Evolutionary conservation across 2,888 invertebrate species (phyloP), one percentile per base, ranked within the genome.

Genomic region (Abrostola tripartita): DNA sequence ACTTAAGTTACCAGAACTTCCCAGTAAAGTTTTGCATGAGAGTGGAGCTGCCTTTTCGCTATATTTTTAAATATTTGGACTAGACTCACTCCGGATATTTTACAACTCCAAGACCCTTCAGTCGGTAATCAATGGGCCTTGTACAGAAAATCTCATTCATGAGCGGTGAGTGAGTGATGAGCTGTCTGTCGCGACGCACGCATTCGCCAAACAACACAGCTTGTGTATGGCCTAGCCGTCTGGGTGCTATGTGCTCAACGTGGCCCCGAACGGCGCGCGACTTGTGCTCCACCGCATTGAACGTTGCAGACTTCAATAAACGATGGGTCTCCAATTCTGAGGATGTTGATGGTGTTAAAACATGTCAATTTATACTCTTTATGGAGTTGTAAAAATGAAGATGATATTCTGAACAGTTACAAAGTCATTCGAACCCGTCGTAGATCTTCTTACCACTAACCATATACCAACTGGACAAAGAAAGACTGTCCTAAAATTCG

Each of bases 281-380:
- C 0, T 81, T 90, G 78, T 95, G 95, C 74, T 94, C 92, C 5
- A 95, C 92, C 0, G 92, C 90, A 79, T 96, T 96, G 80, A 95
- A 96, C 65, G 92, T 90, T 53, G 95, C 95, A 0, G 95, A 95
- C 81, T 96, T 94, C 71, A 96, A 93, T 49, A 96, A 71, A 62
- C 96, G 91, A 79, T 96, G 95, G 51, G 95, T 83, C 90, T 96
- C 96, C 61, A 95, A 78, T 86, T 96, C 96, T 96, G 81, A 55
- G 58, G 69, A 66, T 9, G 2, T n/a, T n/a, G 11, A 5, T n/a
- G n/a, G n/a, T 5, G 11, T 41, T 11, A 24, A 4, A 24, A 24
- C 24, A 1, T 4, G 24, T 1, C 24, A 24, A 24, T 1, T 24
- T 24, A 24, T 24, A 24, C 24, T 24, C 24, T 24, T 24, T n/a